Evolutionary conservation across 1,140 invertebrate species (phyloP), one percentile per base, ranked within the genome.

Genomic region (Glomeris maerens): DNA sequence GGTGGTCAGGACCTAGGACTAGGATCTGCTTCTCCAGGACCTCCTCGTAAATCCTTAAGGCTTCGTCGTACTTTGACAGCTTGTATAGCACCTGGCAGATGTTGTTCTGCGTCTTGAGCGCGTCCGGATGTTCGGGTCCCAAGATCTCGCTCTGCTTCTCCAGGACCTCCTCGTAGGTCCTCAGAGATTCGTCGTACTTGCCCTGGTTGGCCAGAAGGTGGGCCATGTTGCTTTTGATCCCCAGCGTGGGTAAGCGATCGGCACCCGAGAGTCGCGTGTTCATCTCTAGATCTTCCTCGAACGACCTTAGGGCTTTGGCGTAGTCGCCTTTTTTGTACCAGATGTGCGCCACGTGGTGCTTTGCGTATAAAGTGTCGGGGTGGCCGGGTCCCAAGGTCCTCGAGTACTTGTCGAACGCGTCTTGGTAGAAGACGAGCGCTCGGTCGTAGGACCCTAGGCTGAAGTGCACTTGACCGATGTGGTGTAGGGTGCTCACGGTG

Each of bases 51-150:
- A 61, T 50, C 26, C 46, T 26, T 5, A 62, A 55, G 3, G 63
- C 62, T 53, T 65, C 60, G 14, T 59, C 49, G 50, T 60, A 47
- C 47, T 53, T 57, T 1, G 49, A 54, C 22, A 51, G 42, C 17
- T 49, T 54, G 39, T 52, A 40, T 14, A 62, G 49, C 22, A 61
- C 46, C 27, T 56, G 52, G 36, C 55, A 59, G 21, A 64, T 56
- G 17, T 50, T 36, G 51, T 40, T 42, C 42, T 36, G 22, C 20
- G 58, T 57, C 26, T 45, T 29, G 39, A 64, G 50, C 52, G 52
- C 57, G 27, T 57, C 40, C 41, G 49, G 28, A 54, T 62, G 17
- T 21, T 61, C 53, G 20, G 28, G 17, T 20, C 59, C 59, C 4
- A 61, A 21, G 2, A 52, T 40, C 29, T 49, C 31, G 45, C 54